These are phyloP conservation scores for Tetraneura akinire DNA, from an alignment of 1,140 invertebrate species.

Conservation along the genomic window DNA sequence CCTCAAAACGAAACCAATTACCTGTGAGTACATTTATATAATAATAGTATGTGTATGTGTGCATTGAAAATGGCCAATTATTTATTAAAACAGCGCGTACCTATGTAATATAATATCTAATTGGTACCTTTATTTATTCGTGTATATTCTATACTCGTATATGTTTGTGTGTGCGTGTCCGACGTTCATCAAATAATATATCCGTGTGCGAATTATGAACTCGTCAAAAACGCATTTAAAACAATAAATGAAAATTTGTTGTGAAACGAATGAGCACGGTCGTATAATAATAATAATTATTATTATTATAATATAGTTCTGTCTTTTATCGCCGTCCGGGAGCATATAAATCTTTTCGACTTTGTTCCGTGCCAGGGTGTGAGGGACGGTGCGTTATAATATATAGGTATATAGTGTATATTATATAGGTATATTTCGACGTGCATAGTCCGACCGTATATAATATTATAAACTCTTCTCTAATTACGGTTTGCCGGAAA, in stretches of 20 bases:
- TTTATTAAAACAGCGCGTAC: too few species aligned
- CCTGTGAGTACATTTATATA: too few species aligned
- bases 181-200: background rate
- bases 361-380: background rate
- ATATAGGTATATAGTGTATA: too few species aligned
- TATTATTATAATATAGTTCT: too few species aligned
- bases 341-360: constrained; percentile 35
- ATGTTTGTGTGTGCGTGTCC: background rate
- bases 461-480: constrained; percentile 19
- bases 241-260: constrained; percentile 23
- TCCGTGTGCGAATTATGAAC: constrained; percentile 13
- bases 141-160: too few species aligned
- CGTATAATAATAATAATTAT: background rate
- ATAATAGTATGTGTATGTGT: too few species aligned
- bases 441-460: background rate
- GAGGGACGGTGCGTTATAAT: background rate
- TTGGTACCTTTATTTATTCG: too few species aligned
- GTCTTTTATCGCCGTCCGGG: constrained; percentile 9
- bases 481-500: constrained; percentile 24
- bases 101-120: too few species aligned
- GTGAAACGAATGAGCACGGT: background rate
- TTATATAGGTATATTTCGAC: background rate
- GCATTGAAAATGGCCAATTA: too few species aligned
- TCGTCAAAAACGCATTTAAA: constrained; percentile 36
- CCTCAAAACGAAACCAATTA: too few species aligned